Evolutionary conservation across 2,797 vertebrate genomes (phyloP).

Genomic region (Sebastes melanostomus): DNA sequence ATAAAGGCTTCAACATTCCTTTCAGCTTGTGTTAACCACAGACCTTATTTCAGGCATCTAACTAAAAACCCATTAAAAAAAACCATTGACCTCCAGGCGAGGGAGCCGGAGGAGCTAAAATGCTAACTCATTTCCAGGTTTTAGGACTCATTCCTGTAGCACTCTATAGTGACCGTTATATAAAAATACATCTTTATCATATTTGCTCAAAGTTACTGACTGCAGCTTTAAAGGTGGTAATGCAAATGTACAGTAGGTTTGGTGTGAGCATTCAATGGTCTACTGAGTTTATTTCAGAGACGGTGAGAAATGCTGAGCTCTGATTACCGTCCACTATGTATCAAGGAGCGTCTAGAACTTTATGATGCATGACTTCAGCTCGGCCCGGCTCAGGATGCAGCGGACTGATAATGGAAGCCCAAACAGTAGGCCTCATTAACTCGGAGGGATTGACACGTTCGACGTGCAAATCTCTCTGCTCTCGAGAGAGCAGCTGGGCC

Average conservation of each 20-base stretch:
- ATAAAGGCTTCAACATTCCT: too few relatives aligned
- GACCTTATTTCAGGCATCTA: too few relatives aligned
- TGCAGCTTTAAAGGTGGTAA: not conserved
- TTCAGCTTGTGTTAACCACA: too few relatives aligned
- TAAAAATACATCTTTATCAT: too few relatives aligned
- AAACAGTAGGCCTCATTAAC: constrained; percentile 70
- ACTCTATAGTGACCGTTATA: too few relatives aligned
- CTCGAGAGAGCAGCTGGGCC: constrained; percentile 45
- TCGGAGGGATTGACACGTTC: constrained; percentile 55
- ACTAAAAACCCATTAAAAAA: too few relatives aligned
- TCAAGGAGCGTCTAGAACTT: constrained; percentile 45
- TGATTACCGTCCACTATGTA: constrained; percentile 44
- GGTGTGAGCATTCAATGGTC: not conserved
- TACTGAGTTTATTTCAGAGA: constrained; percentile 25
- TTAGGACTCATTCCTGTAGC: too few relatives aligned
- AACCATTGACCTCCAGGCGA: too few relatives aligned
- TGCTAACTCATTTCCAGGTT: too few relatives aligned
- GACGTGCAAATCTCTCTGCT: constrained; percentile 52
- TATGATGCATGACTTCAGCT: constrained; percentile 52
- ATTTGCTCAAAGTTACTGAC: not conserved
- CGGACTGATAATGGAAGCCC: constrained; percentile 61
- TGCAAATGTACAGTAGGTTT: not conserved
- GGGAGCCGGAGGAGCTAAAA: too few relatives aligned
- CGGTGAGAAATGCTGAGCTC: constrained; percentile 47
- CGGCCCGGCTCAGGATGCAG: constrained; percentile 39